phyloP scores from a whole-genome alignment of 2,113 vertebrate species.

The Cnemophilus loriae region DNA sequence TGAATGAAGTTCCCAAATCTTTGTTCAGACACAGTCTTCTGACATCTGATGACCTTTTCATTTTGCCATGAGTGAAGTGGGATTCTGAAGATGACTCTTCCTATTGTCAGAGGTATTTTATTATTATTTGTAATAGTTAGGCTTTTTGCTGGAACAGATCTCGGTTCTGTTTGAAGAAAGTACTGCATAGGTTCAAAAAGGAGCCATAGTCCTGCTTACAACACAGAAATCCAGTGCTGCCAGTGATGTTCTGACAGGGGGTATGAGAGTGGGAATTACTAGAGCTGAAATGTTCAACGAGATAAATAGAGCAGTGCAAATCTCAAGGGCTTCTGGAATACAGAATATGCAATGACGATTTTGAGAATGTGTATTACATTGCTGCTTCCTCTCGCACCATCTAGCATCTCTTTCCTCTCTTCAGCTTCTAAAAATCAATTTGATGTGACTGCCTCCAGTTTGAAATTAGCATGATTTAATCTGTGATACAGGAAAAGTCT shows the following conservation, averaged over 20 bases:
- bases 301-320: neutral
- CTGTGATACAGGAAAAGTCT: neutral
- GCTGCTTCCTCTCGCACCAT: neutral
- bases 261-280: neutral
- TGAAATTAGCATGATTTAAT: neutral
- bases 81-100: neutral
- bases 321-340: neutral
- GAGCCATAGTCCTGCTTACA: neutral
- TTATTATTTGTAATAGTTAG: neutral
- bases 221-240: neutral
- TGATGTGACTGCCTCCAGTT: neutral
- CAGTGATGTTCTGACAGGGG: neutral
- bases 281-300: neutral
- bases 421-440: neutral
- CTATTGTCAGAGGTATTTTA: neutral
- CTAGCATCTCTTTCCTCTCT: neutral
- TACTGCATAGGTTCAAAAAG: neutral
- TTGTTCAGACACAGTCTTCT: neutral
- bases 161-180: neutral
- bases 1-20: neutral
- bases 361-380: neutral
- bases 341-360: neutral
- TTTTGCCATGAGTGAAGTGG: neutral
- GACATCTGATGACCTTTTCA: neutral
- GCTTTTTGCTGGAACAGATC: neutral